Evolutionary conservation across 2,113 vertebrate species (phyloP).

Genomic region (Lycaon pictus): DNA sequence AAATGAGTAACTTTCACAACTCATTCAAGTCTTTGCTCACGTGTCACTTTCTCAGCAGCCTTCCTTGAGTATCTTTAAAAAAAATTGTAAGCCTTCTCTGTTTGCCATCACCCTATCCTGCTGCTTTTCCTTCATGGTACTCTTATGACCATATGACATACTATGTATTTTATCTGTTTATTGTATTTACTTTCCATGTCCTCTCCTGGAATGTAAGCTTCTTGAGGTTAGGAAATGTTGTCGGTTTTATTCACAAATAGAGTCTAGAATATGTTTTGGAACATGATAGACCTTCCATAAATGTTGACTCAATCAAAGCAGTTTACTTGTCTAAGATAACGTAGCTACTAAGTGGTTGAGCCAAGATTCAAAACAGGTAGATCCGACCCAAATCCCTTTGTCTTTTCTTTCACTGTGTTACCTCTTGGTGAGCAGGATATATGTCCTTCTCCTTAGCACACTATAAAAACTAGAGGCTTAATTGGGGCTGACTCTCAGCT

Average conservation of each 20-base stretch:
- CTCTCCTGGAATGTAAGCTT: background rate
- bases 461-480: background rate
- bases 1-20: background rate
- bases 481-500: background rate
- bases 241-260: background rate
- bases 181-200: background rate
- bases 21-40: constrained; percentile 3
- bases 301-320: background rate
- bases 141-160: background rate
- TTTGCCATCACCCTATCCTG: background rate
- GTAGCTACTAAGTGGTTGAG: background rate
- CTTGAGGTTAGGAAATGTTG: background rate
- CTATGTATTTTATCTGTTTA: background rate
- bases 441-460: background rate
- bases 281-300: background rate
- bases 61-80: background rate
- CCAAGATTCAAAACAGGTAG: background rate
- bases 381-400: background rate
- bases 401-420: background rate
- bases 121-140: background rate
- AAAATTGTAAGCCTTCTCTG: background rate
- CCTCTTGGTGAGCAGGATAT: background rate
- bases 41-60: background rate
- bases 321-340: background rate
- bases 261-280: background rate